Base-by-base conservation (phyloP, 2,888 invertebrate species). In the Ischnus inquisitorius region DNA sequence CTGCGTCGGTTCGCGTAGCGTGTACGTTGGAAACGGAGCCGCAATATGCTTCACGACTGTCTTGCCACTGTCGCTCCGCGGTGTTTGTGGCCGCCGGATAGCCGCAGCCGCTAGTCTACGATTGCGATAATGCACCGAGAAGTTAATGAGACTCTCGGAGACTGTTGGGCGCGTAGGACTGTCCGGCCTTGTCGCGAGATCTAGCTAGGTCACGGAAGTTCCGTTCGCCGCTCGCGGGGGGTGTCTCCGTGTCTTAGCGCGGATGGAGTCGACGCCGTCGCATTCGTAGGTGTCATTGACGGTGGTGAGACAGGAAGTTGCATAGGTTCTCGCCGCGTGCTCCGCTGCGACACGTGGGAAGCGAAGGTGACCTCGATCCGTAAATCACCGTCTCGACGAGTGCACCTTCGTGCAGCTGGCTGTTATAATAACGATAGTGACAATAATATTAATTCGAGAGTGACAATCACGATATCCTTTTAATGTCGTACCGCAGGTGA, bases 401-500 rank as follows among this genome's bases (percentile, higher is more conserved):
- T 39, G n/a, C n/a, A 25, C 41, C 34, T 75, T 28, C 22, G 25
- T 34, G 43, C 48, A 51, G 64, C 41, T 48, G 6, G n/a, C 2
- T 6, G 16, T 48, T 6, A 48, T 48, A n/a, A 48, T 62, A 41
- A 46, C 12, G 1, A 54, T 14, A 57, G 22, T 46, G 54, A 71
- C 8, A 25, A 65, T 51, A 65, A 65, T 28, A 48, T 1, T 25
- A 62, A 67, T 28, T 28, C 3, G 34, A 28, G 28, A 57, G 12
- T 57, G 22, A 60, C 25, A 28, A 4, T 28, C 0, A 14, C 4
- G 25, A 28, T 60, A 60, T 60, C 28, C 1, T 12, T 34, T 6
- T 6, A 25, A 4, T 60, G 2, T 28, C 14, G 28, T 5, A n/a
- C 28, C 19, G 41, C 88, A 93, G 93, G 88, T 93, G 82, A 89